Evolutionary conservation across 2,888 invertebrate species (phyloP).

Genomic region (Nemapogon koenigi): DNA sequence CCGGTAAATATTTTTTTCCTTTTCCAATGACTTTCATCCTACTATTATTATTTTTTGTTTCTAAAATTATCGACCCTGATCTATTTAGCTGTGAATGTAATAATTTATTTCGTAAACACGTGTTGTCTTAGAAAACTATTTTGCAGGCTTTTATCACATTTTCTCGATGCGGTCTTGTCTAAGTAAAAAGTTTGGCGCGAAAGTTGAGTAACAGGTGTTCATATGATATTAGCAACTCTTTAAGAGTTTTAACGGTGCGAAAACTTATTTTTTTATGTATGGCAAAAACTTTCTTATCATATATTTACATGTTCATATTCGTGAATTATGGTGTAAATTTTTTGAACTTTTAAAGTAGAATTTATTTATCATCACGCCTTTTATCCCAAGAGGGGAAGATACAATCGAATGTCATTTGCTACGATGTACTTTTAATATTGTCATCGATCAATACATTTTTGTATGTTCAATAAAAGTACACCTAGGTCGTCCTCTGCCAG

Average conservation of each 20-base stretch:
- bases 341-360: background rate
- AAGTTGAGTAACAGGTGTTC: slow-evolving; percentile 52
- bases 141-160: slow-evolving; percentile 56
- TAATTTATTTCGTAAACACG: too few species aligned
- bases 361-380: background rate
- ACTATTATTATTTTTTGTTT: too few species aligned
- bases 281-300: background rate
- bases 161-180: slow-evolving; percentile 31
- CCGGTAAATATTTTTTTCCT: too few species aligned
- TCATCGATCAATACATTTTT: too few species aligned
- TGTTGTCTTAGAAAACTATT: slow-evolving; percentile 58
- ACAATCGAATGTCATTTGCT: too few species aligned
- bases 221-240: slow-evolving; percentile 36
- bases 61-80: too few species aligned
- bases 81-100: too few species aligned
- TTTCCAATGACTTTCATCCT: too few species aligned
- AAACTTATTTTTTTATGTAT: background rate
- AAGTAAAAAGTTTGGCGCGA: slow-evolving; percentile 50
- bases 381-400: too few species aligned
- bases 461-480: too few species aligned
- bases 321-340: background rate
- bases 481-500: too few species aligned
- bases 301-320: background rate
- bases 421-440: too few species aligned
- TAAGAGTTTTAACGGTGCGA: slow-evolving; percentile 17